Base-by-base conservation (phyloP, 1,140 invertebrate species). In the Charaxes varanes region DNA sequence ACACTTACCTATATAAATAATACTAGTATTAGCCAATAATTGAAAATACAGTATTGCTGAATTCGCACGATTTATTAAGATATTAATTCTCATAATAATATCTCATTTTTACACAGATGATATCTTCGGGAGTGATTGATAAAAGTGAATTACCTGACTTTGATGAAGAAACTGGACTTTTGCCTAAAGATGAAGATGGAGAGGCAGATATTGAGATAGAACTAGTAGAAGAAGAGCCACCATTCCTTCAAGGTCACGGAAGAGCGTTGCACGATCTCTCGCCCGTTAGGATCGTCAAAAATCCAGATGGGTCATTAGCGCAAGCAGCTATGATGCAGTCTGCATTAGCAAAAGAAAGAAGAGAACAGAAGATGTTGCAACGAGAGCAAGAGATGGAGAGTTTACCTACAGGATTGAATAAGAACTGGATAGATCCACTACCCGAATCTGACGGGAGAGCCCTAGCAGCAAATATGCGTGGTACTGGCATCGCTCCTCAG, bases 301-400 rank as follows among this genome's bases (percentile, higher is more conserved):
- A 99, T 87, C 98, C 98, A 5, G 78, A 83, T 7, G 98, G 98
- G 0, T 98, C 96, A 0, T 81, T 99, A 8, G 97, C 97, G 0
- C 98, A 95, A 68, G 96, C 98, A 0, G 98, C 98, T 1, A 98
- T 99, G 95, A 99, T 99, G 97, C 98, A 99, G 76, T 96, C 93
- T 28, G 98, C 98, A 1, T 72, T 99, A 4, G 94, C 98, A 0
- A 99, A 99, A 74, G 98, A 99, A 76, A 85, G 98, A 28, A 84
- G 98, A 30, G 97, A 99, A 74, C 90, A 92, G 62, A 97, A 97
- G 85, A 96, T 97, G 94, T 68, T 94, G 3, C 93, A 95, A 59
- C 83, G 94, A 8, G 96, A 98, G 69, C 93, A 95, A 57, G 95
- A 98, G 82, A 93, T 95, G 82, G 94, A 96, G 64, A 91, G 93